Base-by-base conservation (phyloP, 2,888 invertebrate species). In the Drosophila meridiana region DNA sequence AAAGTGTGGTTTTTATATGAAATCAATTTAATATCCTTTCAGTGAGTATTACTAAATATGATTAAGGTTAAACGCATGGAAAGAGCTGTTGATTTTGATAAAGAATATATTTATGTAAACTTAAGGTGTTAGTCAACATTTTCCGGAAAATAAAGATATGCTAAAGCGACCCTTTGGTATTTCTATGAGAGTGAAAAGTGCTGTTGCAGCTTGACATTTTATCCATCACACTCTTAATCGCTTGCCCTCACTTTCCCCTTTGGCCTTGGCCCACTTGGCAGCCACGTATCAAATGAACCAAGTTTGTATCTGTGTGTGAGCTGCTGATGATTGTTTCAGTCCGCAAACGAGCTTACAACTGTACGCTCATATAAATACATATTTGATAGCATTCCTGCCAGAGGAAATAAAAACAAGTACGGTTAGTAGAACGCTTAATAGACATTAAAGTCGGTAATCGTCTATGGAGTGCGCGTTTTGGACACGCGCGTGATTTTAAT, bases 401-500 rank as follows among this genome's bases (percentile, higher is more conserved):
- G 2, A 32, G 0, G 11, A 32, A 32, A 47, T 26, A 11, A 40
- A 42, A 56, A 7, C 48, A 48, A 48, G 30, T n/a, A 2, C 6
- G 14, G 13, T 48, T 38, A 9, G 30, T 28, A n/a, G 20, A 36
- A 13, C 38, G 42, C 38, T 71, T 73, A 62, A 74, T 43, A 70
- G 73, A 69, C 73, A 74, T 80, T 70, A 65, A 50, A 68, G 28
- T 34, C 34, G 28, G 50, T 85, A 84, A 68, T 82, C 53, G 56
- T 66, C 70, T 65, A 71, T 71, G 65, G 65, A 68, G 82, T 68
- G 73, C 62, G 61, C 79, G 77, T 83, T 83, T 84, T 89, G 87
- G 75, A 80, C 82, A 89, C 83, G 89, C 87, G 64, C 70, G 62
- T 76, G 82, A 82, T 74, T 87, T 82, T 85, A 87, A 85, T 85